Conservation (phyloP, 2,888 invertebrate species). For the Oithona nana region DNA sequence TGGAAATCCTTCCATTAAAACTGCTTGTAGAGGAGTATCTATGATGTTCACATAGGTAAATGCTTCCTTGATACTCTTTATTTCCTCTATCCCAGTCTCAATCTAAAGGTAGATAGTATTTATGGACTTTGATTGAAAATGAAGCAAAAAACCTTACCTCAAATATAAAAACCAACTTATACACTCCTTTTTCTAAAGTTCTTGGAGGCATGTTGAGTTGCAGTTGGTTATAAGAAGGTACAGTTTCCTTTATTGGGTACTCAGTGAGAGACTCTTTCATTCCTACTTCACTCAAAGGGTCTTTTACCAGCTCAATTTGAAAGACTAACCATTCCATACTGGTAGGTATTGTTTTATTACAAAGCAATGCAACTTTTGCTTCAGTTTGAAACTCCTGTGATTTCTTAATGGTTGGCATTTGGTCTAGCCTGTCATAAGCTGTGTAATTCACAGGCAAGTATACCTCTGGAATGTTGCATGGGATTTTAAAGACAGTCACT, state of each 20-base stretch:
- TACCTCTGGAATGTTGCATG: neutral
- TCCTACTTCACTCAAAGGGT: neutral
- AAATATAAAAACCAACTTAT: neutral
- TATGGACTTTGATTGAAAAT: neutral
- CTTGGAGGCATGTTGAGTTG: neutral
- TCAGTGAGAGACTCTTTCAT: neutral
- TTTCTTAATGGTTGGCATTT: neutral
- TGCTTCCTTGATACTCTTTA: neutral
- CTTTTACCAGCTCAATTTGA: neutral
- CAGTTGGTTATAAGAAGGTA: neutral
- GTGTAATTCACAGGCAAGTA: conserved; percentile 12
- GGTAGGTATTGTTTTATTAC: too few species aligned
- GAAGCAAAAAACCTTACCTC: neutral
- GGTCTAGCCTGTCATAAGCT: neutral
- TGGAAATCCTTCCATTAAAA: neutral
- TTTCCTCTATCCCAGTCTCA: neutral
- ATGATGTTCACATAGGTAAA: neutral
- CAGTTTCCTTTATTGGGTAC: neutral
- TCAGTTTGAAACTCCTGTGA: too few species aligned
- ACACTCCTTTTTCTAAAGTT: neutral
- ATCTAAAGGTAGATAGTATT: neutral
- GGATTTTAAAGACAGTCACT: conserved; percentile 7
- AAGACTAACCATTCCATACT: neutral
- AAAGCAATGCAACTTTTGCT: too few species aligned
- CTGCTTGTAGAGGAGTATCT: neutral